A percentile compares a stretch with the other conserved stretches of the same genome.
Evolutionary conservation across 2,888 invertebrate genomes (phyloP).

Genomic region (Ormia ochracea): DNA sequence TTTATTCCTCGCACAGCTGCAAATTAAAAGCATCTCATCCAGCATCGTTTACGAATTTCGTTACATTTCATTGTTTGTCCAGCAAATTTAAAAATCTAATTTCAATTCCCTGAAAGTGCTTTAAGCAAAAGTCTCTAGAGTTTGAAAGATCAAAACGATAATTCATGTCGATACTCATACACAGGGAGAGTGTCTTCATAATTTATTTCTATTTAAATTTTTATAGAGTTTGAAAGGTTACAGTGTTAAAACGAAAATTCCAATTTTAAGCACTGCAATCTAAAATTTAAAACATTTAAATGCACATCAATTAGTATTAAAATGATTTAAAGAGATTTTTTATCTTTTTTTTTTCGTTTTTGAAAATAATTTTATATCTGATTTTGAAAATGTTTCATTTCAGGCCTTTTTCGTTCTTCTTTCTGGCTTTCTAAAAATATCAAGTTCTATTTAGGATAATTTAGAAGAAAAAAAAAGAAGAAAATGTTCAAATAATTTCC

Average conservation of each 20-base stretch:
- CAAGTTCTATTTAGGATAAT: slow-evolving; percentile 29
- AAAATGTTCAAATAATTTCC: not conserved
- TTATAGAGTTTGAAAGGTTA: slow-evolving; percentile 18
- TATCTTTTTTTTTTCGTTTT: too few relatives aligned
- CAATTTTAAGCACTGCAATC: not conserved
- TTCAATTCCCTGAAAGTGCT: too few relatives aligned
- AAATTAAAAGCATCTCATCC: too few relatives aligned
- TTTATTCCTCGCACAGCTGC: too few relatives aligned
- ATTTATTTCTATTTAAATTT: not conserved
- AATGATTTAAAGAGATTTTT: slow-evolving; percentile 13
- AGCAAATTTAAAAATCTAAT: too few relatives aligned
- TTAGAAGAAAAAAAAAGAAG: not conserved
- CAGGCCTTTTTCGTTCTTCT: not conserved
- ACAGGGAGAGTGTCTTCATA: slow-evolving; percentile 9
- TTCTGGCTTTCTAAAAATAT: slow-evolving; percentile 36
- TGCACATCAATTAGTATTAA: slow-evolving; percentile 27
- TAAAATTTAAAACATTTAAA: not conserved
- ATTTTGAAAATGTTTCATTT: slow-evolving; percentile 16
- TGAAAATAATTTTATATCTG: not conserved
- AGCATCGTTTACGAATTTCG: too few relatives aligned
- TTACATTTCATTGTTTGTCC: too few relatives aligned
- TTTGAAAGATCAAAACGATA: too few relatives aligned
- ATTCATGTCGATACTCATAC: too few relatives aligned
- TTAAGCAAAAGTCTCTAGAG: too few relatives aligned
- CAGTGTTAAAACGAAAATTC: slow-evolving; percentile 15